Evolutionary conservation across 2,888 invertebrate genomes (phyloP).

Genomic region (Andrena camellia): DNA sequence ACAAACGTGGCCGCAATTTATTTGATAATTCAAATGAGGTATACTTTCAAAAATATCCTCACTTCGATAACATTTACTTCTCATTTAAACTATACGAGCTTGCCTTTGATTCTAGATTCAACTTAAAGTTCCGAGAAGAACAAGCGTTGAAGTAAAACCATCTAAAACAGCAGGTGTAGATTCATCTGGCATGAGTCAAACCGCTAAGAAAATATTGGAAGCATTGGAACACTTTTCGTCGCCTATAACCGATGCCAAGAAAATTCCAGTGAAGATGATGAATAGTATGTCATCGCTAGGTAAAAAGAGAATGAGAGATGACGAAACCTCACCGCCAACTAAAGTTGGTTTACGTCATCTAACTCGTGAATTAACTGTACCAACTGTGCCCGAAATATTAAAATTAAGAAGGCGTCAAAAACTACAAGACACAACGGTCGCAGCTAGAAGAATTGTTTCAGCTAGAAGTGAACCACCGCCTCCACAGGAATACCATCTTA

Average conservation of each 20-base stretch:
- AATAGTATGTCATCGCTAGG: conserved; percentile 70
- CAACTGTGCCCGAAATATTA: conserved; percentile 88
- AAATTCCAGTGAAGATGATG: conserved; percentile 88
- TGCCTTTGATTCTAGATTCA: conserved; percentile 65
- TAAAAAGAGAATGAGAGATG: conserved; percentile 74
- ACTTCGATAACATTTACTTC: neutral
- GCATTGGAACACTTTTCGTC: conserved; percentile 93
- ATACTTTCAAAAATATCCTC: neutral
- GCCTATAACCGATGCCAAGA: conserved; percentile 92
- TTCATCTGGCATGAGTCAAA: conserved; percentile 88
- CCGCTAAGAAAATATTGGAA: conserved; percentile 92
- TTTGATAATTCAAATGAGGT: conserved; percentile 77
- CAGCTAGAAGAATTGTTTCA: conserved; percentile 88
- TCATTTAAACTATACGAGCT: neutral
- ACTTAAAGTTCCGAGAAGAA: conserved; percentile 80
- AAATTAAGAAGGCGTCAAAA: conserved; percentile 87
- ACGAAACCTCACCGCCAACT: conserved; percentile 65
- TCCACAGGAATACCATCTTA: conserved; percentile 80
- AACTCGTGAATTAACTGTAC: conserved; percentile 87
- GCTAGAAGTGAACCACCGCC: conserved; percentile 75
- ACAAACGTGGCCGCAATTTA: conserved; percentile 75
- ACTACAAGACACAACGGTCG: conserved; percentile 88
- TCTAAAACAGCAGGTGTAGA: conserved; percentile 81
- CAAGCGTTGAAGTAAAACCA: conserved; percentile 85
- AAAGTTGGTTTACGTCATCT: conserved; percentile 82